These are phyloP conservation scores for Drosophila baimaii DNA, from an alignment of 1,140 invertebrate genomes.

Conservation along the genomic window DNA sequence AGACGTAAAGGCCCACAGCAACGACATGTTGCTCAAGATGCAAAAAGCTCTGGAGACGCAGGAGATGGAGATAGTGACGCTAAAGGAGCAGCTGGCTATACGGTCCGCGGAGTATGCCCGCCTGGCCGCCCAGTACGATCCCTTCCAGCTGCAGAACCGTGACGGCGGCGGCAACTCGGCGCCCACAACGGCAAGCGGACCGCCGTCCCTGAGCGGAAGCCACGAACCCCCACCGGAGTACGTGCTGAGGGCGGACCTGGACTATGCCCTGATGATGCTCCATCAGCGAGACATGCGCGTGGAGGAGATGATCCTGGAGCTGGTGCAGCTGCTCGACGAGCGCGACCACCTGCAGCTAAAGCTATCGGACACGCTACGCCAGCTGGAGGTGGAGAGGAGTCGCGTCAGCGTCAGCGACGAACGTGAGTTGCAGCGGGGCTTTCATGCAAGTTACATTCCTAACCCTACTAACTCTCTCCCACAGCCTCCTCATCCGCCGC, in stretches of 20 bases:
- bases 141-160: conserved; percentile 74
- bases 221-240: conserved; percentile 63
- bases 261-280: conserved; percentile 92
- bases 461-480: not conserved
- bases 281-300: conserved; percentile 94
- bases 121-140: conserved; percentile 83
- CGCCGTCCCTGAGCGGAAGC: conserved; percentile 1
- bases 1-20: not conserved
- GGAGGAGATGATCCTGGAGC: conserved; percentile 94
- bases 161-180: conserved; percentile 34
- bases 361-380: conserved; percentile 90
- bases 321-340: conserved; percentile 93
- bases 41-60: conserved; percentile 87
- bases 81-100: conserved; percentile 88
- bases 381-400: conserved; percentile 87
- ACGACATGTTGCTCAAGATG: conserved; percentile 77
- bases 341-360: conserved; percentile 92
- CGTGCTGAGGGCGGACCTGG: conserved; percentile 88
- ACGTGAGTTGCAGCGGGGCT: conserved; percentile 25
- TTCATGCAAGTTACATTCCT: not conserved
- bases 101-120: conserved; percentile 84
- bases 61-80: conserved; percentile 88
- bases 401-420: conserved; percentile 50
- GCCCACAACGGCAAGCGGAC: conserved; percentile 6
- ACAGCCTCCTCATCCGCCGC: conserved; percentile 23